Base-by-base conservation (phyloP, 2,113 vertebrate genomes). In the Phrynosoma blainvillii region DNA sequence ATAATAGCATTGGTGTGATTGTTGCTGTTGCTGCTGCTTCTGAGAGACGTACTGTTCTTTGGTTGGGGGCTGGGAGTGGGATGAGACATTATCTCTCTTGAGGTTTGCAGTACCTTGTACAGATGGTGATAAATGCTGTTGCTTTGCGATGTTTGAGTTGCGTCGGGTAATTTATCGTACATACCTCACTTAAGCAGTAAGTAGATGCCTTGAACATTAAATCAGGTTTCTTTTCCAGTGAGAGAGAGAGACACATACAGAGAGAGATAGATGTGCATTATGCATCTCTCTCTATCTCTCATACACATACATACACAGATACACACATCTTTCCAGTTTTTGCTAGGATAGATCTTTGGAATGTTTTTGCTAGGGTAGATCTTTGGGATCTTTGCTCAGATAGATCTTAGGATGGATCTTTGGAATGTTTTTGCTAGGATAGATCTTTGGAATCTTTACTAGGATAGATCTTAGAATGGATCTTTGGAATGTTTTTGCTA, bases 41-140 rank as follows among this genome's bases (percentile, higher is more conserved):
- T 23, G 81, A n/a, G 36, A 7, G 6, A 23, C 0, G 3, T 0
- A 4, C 68, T 42, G 0, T 2, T n/a, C 62, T 62, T 68, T 68
- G 1, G 56, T 21, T 36, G n/a, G 20, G 8, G 13, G 21, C 83
- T 9, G 23, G 0, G 11, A 9, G 59, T 84, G 83, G 79, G 90
- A 9, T 1, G 21, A 5, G 52, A 82, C 0, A 0, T 23, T 62
- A 36, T 82, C 76, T 65, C 76, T 65, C 36, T 47, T 0, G 87
- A 9, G 89, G 1, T 62, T 56, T 0, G 12, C 25, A 5, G 84
- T 4, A 81, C 74, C 47, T 93, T 8, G 70, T 82, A 76, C 2
- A 16, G 82, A 6, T 62, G 16, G 2, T 23, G 80, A 85, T 88
- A 74, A 25, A 9, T 59, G 14, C 56, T 59, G 56, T 59, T 11